Conservation (phyloP, 2,113 vertebrate species). For the Sander lucioperca region DNA sequence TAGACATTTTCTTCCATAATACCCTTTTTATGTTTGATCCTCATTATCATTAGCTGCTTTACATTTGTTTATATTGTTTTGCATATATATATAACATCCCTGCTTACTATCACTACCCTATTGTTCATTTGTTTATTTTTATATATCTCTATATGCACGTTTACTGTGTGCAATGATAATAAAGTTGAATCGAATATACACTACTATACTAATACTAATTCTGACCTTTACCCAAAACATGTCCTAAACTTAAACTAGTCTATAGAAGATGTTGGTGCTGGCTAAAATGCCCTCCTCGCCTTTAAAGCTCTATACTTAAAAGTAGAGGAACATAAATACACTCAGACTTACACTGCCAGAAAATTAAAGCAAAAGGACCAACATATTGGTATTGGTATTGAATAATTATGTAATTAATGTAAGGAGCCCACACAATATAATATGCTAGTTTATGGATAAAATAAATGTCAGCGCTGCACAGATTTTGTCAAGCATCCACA, state of each 20-base stretch:
- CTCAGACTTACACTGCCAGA: background rate
- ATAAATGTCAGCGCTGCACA: background rate
- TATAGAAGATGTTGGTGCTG: too few relatives aligned
- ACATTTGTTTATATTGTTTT: background rate
- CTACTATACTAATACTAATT: background rate
- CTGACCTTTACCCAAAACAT: background rate
- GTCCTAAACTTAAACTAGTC: too few relatives aligned
- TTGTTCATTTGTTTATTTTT: background rate
- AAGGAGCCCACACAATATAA: background rate
- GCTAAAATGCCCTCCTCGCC: background rate
- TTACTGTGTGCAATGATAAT: too few relatives aligned
- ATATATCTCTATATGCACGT: background rate
- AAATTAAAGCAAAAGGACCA: background rate
- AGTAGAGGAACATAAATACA: background rate
- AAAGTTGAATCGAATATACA: background rate
- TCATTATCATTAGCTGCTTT: background rate
- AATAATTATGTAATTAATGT: background rate
- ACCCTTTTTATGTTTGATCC: background rate
- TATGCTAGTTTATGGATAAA: background rate
- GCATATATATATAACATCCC: background rate
- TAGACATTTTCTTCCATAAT: background rate
- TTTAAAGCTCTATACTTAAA: background rate
- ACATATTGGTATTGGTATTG: background rate
- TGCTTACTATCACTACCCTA: background rate
- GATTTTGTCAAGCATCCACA: conserved; percentile 1